These are phyloP conservation scores for Synergus laeviventris DNA, from an alignment of 2,888 invertebrate genomes.

Conservation along the genomic window DNA sequence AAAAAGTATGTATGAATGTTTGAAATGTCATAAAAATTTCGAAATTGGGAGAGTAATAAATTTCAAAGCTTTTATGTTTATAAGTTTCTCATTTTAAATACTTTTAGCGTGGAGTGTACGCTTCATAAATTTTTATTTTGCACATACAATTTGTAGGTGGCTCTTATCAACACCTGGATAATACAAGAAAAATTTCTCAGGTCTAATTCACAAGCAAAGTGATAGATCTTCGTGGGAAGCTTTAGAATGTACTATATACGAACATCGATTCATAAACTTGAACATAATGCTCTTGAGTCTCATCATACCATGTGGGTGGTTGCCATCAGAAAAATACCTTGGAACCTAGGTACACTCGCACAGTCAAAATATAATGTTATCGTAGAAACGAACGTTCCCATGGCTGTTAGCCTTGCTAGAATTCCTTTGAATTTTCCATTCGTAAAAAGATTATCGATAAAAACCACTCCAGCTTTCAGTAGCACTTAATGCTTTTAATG, in stretches of 20 bases:
- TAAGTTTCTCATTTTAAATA: neutral
- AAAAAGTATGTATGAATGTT: no score
- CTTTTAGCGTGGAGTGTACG: neutral
- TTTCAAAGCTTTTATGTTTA: no score
- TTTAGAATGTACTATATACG: neutral
- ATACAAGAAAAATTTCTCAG: neutral
- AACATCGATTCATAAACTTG: constrained; percentile 5
- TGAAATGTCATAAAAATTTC: no score
- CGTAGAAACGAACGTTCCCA: no score
- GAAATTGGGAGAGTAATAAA: neutral
- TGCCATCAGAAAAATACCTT: neutral
- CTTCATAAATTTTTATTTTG: constrained; percentile 1
- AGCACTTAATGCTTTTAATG: neutral
- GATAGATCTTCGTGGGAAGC: neutral
- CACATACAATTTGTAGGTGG: neutral
- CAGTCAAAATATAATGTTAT: constrained; percentile 5
- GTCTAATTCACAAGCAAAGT: neutral
- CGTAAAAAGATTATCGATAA: neutral
- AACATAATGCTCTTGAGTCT: neutral
- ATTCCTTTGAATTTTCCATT: neutral
- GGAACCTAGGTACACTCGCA: neutral
- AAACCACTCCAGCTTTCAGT: neutral
- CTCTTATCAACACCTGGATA: neutral
- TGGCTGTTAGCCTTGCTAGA: neutral
- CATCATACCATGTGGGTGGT: neutral